phyloP scores from a whole-genome alignment of 2,113 vertebrate genomes.

The Spheniscus mendiculus region DNA sequence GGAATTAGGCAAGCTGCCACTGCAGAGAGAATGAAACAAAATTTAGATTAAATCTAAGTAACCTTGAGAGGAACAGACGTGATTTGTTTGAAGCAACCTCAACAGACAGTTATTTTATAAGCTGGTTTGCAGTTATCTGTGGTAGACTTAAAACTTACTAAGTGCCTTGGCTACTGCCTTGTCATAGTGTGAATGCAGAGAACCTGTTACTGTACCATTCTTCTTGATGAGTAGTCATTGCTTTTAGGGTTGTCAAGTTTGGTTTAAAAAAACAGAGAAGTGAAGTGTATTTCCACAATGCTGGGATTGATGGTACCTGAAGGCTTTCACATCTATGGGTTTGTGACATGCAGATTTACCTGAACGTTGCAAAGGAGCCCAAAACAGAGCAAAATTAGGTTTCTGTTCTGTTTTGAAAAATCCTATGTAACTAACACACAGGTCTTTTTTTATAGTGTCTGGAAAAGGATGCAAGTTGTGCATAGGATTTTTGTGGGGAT shows the following conservation, averaged over 20 bases:
- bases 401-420: not conserved
- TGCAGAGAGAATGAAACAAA: not conserved
- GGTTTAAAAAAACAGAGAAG: not conserved
- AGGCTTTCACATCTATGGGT: accelerated
- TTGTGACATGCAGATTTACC: not conserved
- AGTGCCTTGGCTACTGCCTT: not conserved
- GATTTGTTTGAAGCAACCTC: not conserved
- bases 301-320: not conserved
- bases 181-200: not conserved
- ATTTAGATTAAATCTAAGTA: not conserved
- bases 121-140: not conserved
- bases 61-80: not conserved
- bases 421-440: not conserved
- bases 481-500: not conserved
- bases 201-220: not conserved
- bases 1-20: not conserved
- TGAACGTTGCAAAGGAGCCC: not conserved
- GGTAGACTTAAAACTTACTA: not conserved
- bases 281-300: not conserved
- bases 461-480: not conserved
- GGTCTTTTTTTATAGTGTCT: not conserved
- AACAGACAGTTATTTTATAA: not conserved
- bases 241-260: not conserved
- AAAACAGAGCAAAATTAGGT: not conserved
- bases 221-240: not conserved